Base-by-base conservation (phyloP, 2,888 invertebrate genomes). In the Tinea semifulvella region DNA sequence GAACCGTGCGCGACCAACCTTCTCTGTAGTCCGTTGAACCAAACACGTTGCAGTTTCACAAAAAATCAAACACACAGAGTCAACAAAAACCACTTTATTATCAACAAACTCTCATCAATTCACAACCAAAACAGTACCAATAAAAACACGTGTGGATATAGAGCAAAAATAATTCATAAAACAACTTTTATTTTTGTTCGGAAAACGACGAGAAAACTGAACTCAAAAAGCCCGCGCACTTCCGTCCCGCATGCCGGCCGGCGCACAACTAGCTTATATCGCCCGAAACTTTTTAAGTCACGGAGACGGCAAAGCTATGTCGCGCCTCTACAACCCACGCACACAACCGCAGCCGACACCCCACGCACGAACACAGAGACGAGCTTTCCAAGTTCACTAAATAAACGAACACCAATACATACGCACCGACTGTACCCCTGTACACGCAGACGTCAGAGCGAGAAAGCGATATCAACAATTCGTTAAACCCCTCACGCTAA, bases 221-320 rank as follows among this genome's bases (percentile, higher is more conserved):
- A 56, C 64, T 52, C 56, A 54, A 58, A 51, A 53, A 51, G 51
- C 51, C 53, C 53, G 63, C 63, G 65, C 68, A 56, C 76, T 63
- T 63, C 65, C 68, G 60, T 60, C 61, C 51, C 54, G 61, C 64
- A 62, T 66, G 75, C 76, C 75, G 71, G 70, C 70, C 77, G 77
- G 79, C 77, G 73, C 69, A 67, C 64, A 73, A 79, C 80, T 80
- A 66, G 65, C 75, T 63, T 69, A 72, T 76, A 72, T 65, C 65
- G 63, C 65, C 70, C 77, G 72, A 79, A 80, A 79, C 75, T 79
- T n/a, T 80, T 80, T 77, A 77, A 80, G 79, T 75, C 79, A 76
- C 73, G 73, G 80, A 79, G 77, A 79, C 79, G 77, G 80, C 76
- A 76, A 75, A 77, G 80, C 80, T 79, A 77, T 79, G 74, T 79